Base-by-base conservation (phyloP, 2,888 invertebrate species). In the Pharmacophagus antenor region DNA sequence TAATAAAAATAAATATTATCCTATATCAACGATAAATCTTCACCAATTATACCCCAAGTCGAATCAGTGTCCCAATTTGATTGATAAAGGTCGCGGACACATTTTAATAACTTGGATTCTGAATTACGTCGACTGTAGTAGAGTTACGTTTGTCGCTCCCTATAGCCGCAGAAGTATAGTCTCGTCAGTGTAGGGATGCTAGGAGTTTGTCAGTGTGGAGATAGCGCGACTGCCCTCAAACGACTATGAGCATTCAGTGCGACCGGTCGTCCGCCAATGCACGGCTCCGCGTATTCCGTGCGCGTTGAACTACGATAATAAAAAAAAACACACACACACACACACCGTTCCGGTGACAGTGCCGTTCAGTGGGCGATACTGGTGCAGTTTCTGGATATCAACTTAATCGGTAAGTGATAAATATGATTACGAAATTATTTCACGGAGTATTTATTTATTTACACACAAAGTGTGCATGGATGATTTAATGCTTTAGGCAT, bases 311-410 rank as follows among this genome's bases (percentile, higher is more conserved):
- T 51, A 51, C 46, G 51, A 21, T 4, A 20, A 1, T 15, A 6
- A 51, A 46, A 15, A 56, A 51, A 27, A 49, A 42, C n/a, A 22
- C 10, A 21, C 18, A 55, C 15, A 22, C 15, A n/a, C n/a, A 22
- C 15, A 37, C 1, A 41, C 31, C 22, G 22, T 48, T 8, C 15
- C 48, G n/a, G 58, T 51, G 22, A 2, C 44, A 48, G 53, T 58
- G 53, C 5, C 51, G 18, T 27, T 54, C 10, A 25, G 41, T 53
- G 56, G 20, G 5, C 17, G 21, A 10, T 22, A 23, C 25, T 23
- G 31, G 52, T 58, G 41, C 47, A 48, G 47, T 15, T 25, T 58
- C 41, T 37, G 47, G 58, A 58, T 53, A 53, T 25, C 20, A 44
- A 22, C 17, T 1, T 6, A 41, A 5, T 20, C 12, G 47, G 58